Evolutionary conservation across 2,113 vertebrate genomes (phyloP), one percentile per base, ranked within the genome.

Genomic region (Urocynchramus pylzowi): DNA sequence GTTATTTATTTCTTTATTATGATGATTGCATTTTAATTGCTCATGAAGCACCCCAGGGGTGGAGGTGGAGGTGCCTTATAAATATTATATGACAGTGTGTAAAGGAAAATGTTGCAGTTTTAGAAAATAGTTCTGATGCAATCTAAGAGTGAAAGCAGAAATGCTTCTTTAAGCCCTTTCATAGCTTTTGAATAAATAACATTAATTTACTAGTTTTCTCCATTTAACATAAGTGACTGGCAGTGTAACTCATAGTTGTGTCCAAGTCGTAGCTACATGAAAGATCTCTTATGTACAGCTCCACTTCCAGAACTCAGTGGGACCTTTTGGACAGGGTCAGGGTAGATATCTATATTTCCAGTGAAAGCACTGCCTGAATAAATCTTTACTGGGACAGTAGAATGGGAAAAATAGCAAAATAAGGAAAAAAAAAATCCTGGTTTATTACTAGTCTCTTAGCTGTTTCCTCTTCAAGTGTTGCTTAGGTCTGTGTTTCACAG

Each of bases 1-100:
- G 45, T 96, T 97, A 96, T 96, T 97, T 96, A 94, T 98, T 98
- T 98, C 90, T 96, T 97, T 97, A 95, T 97, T 93, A 95, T 79
- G 44, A 79, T 93, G 82, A 92, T 96, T 98, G 75, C 87, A 5
- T 97, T 97, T 98, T 96, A 97, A 96, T 97, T 96, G 93, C 97
- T 85, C 12, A 23, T 53, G 69, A 84, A 90, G 28, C 87, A 96
- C 91, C 27, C 85, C 84, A 37, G 56, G 94, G 93, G 93, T 84
- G 91, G 52, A 94, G 85, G 73, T 92, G 64, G 68, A 82, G 74
- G 67, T 93, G 44, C 41, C 61, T 87, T 78, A 81, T 96, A 95
- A 97, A 96, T 96, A 86, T 78, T 85, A 91, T 90, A 90, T 75
- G 84, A 61, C 77, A 84, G 59, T 37, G 39, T 74, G 33, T 65